Evolutionary conservation across 2,797 vertebrate species (phyloP), one percentile per base, ranked within the genome.

Genomic region (Diceros bicornis): DNA sequence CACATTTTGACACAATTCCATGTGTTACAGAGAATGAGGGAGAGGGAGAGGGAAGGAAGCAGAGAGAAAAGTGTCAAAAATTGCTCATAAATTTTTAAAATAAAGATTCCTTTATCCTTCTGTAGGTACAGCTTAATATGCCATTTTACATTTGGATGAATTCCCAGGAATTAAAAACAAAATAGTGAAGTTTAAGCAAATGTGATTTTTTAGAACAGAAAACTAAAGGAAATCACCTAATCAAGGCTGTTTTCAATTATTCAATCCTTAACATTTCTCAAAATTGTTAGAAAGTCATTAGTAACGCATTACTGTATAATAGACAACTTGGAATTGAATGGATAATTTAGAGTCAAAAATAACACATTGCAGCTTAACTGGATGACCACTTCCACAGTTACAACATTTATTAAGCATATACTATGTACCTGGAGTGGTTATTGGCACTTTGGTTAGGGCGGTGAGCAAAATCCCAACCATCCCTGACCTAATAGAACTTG

Each of bases 201-300:
- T 84, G 68, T 71, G 62, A 17, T 91, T 92, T 44, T 87, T 94
- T 61, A 92, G 29, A 81, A 92, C 7, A 88, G 62, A 96, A 95
- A 95, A 52, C 44, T 66, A 34, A 74, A 86, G 23, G 37, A 91
- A 93, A 87, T 89, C 68, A 94, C 47, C 59, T 89, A 96, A 92
- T 95, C 32, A 87, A 91, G 17, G 13, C 32, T 87, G 11, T 95
- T 94, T 85, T 94, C 32, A 89, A 62, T 87, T 47, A 97, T 44
- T 69, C 59, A 71, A 78, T 77, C 27, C 25, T 91, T 78, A 95
- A 81, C 25, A 52, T 55, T 85, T 96, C 52, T 89, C 44, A 50
- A 41, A 94, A 96, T 92, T 85, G n/a, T 75, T 82, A 95, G 47
- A 85, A 92, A 91, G 87, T 32, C 82, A 93, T 96, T 95, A 78